Conservation (phyloP, 2,888 invertebrate genomes). For the Papilio gigon region DNA sequence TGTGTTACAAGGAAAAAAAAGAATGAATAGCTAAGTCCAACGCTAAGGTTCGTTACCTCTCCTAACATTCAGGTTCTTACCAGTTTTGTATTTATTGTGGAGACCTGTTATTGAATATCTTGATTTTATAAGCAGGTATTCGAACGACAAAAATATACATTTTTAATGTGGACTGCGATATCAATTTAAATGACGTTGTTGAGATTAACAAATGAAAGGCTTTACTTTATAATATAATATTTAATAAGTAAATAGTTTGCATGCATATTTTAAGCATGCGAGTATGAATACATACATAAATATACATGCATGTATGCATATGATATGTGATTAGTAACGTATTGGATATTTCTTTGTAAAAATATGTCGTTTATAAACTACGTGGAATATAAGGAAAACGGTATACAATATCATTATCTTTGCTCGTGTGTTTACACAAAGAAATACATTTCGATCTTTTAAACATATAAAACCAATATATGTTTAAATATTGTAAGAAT, state of each 20-base stretch:
- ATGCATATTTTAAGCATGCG: too few relatives aligned
- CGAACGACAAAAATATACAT: not conserved
- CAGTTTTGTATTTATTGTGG: constrained; percentile 20
- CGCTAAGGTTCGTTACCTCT: constrained; percentile 34
- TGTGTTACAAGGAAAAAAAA: constrained; percentile 34
- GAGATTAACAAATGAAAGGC: not conserved
- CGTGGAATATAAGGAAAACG: constrained; percentile 7
- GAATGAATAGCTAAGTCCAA: constrained; percentile 10
- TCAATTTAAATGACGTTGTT: not conserved
- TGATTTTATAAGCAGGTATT: not conserved
- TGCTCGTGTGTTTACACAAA: not conserved
- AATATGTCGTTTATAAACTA: not conserved
- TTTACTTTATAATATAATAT: not conserved
- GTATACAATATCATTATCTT: constrained; percentile 5
- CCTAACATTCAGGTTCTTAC: constrained; percentile 35
- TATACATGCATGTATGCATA: too few relatives aligned
- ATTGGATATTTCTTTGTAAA: not conserved
- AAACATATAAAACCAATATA: not conserved
- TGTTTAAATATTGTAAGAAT: too few relatives aligned
- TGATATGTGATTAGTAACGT: too few relatives aligned
- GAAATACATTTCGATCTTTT: not conserved
- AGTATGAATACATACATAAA: too few relatives aligned
- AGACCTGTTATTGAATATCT: constrained; percentile 1
- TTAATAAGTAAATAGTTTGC: too few relatives aligned
- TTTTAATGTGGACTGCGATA: not conserved